Conservation (phyloP, 2,113 vertebrate genomes). For the Callopanchax toddi region DNA sequence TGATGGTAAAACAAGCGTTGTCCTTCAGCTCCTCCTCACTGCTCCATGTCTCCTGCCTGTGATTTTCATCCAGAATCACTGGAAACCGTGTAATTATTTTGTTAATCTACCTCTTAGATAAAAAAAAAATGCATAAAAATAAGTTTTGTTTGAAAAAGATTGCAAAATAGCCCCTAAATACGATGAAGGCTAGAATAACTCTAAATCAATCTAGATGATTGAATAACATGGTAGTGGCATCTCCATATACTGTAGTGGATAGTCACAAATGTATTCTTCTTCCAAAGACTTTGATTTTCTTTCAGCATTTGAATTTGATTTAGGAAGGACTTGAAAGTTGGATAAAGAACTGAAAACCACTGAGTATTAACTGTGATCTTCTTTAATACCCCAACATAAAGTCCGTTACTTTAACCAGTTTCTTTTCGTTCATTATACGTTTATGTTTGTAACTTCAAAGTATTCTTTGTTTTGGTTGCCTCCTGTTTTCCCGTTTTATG, state of each 20-base stretch:
- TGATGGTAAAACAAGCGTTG: no score
- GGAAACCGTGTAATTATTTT: slow-evolving; percentile 81
- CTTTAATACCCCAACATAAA: slow-evolving; percentile 55
- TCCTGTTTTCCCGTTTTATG: slow-evolving; percentile 58
- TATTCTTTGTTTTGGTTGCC: slow-evolving; percentile 61
- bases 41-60: slow-evolving; percentile 30
- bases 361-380: slow-evolving; percentile 31
- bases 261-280: slow-evolving; percentile 81
- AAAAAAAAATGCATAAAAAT: slow-evolving; percentile 73
- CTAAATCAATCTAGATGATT: slow-evolving; percentile 77
- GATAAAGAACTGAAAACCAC: slow-evolving; percentile 59
- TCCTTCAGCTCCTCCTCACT: slow-evolving; percentile 27
- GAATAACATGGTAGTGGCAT: slow-evolving; percentile 87
- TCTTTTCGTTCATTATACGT: slow-evolving; percentile 67
- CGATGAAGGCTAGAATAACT: slow-evolving; percentile 61
- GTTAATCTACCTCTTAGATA: slow-evolving; percentile 96
- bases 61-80: slow-evolving; percentile 65
- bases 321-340: slow-evolving; percentile 65
- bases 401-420: slow-evolving; percentile 73
- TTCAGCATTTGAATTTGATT: slow-evolving; percentile 71
- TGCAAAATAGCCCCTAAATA: slow-evolving; percentile 65
- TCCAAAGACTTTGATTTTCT: slow-evolving; percentile 87
- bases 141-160: slow-evolving; percentile 68
- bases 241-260: slow-evolving; percentile 89
- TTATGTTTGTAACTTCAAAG: slow-evolving; percentile 63